A percentile compares a stretch with the other conserved stretches of the same genome.
phyloP scores from a whole-genome alignment of 1,140 invertebrate species.

The Eufriesea mexicana region DNA sequence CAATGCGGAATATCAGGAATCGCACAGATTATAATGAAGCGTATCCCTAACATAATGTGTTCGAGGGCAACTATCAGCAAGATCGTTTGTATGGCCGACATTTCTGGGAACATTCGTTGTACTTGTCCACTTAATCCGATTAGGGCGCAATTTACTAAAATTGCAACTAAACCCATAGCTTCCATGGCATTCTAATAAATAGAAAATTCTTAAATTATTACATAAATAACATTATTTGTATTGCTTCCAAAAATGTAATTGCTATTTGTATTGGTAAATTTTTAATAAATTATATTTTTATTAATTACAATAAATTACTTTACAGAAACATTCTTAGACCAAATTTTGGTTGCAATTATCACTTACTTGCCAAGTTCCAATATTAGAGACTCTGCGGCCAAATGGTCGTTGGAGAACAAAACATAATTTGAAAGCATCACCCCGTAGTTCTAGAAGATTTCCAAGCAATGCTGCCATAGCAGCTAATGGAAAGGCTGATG shows the following conservation, averaged over 20 bases:
- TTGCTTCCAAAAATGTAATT: no score
- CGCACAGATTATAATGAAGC: constrained; percentile 91
- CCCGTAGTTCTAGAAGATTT: constrained; percentile 96
- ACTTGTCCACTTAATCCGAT: constrained; percentile 96
- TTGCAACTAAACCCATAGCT: constrained; percentile 95
- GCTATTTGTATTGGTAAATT: background rate
- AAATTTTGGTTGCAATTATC: background rate
- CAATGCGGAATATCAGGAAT: constrained; percentile 96
- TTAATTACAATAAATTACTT: background rate
- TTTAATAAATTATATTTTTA: background rate
- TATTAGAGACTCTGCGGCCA: constrained; percentile 94
- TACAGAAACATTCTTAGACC: no score
- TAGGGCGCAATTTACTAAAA: constrained; percentile 96
- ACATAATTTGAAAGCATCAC: constrained; percentile 98
- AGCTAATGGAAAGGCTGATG: constrained; percentile 96
- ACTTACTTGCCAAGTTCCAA: constrained; percentile 97
- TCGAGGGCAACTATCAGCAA: constrained; percentile 93
- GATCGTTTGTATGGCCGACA: constrained; percentile 93
- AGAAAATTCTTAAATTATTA: background rate
- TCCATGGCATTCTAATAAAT: constrained; percentile 92
- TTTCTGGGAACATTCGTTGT: constrained; percentile 92
- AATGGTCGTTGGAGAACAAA: constrained; percentile 97
- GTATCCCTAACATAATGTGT: constrained; percentile 93
- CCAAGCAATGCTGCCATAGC: constrained; percentile 96
- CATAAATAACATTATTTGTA: no score